These are phyloP conservation scores for Hippocampus comes DNA, from an alignment of 2,113 vertebrate genomes.

Conservation along the genomic window DNA sequence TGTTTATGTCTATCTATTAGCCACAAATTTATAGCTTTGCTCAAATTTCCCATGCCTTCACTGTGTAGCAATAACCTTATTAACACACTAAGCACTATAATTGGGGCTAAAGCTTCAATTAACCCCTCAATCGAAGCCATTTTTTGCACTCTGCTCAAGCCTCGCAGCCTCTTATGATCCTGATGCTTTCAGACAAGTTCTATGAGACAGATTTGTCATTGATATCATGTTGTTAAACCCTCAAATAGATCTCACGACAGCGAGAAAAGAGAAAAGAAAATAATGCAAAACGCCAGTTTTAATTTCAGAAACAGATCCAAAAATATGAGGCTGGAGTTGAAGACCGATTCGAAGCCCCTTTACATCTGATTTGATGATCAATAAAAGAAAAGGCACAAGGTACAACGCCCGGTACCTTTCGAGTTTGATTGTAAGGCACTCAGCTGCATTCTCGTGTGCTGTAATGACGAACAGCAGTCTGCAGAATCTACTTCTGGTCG, in stretches of 20 bases:
- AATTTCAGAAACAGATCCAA: neutral
- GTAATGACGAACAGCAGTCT: too few relatives aligned
- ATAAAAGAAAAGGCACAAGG: neutral
- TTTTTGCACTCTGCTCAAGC: neutral
- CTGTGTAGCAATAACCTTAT: neutral
- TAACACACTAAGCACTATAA: conserved; percentile 1
- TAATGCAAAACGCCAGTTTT: neutral
- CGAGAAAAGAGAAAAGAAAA: neutral
- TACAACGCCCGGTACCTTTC: neutral
- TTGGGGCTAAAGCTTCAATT: conserved; percentile 7
- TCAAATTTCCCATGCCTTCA: neutral
- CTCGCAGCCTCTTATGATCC: neutral
- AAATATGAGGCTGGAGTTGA: too few relatives aligned
- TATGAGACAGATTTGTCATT: neutral
- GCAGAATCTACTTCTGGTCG: too few relatives aligned
- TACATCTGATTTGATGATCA: neutral
- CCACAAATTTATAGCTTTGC: neutral
- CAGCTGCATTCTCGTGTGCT: neutral
- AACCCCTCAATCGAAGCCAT: neutral
- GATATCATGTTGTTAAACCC: neutral
- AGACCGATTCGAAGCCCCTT: neutral
- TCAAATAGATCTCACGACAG: neutral
- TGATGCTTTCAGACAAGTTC: neutral
- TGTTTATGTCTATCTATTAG: neutral
- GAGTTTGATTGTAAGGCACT: neutral